Conservation (phyloP, 2,113 vertebrate species). For the Nyctereutes procyonoides region DNA sequence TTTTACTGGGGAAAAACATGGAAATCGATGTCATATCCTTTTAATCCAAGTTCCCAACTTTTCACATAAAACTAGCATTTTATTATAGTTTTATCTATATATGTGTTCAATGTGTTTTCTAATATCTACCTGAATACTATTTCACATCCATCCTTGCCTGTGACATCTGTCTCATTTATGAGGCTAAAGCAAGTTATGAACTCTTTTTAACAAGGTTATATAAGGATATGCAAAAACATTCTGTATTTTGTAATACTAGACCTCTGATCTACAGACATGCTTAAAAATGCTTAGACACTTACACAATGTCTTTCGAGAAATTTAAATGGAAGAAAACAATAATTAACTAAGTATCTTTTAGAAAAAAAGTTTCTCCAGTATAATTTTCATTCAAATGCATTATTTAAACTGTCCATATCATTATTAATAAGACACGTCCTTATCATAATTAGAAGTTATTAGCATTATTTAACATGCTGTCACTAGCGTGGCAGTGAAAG, state of each 20-base stretch:
- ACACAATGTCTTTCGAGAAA: neutral
- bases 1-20: neutral
- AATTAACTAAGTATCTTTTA: neutral
- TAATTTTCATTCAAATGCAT: neutral
- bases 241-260: neutral
- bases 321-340: conserved; percentile 14
- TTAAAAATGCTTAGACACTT: neutral
- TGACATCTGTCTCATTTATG: neutral
- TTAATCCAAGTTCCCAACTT: neutral
- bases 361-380: neutral
- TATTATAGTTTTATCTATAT: neutral
- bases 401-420: neutral
- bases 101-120: neutral
- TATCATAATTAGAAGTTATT: neutral
- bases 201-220: neutral
- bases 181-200: neutral
- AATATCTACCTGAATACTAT: neutral
- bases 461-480: neutral
- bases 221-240: neutral
- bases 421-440: neutral
- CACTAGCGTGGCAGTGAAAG: neutral
- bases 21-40: neutral
- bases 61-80: neutral
- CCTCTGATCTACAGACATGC: neutral
- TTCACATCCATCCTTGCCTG: neutral